Base-by-base conservation (phyloP, 2,888 invertebrate genomes). In the Atethmia centrago region DNA sequence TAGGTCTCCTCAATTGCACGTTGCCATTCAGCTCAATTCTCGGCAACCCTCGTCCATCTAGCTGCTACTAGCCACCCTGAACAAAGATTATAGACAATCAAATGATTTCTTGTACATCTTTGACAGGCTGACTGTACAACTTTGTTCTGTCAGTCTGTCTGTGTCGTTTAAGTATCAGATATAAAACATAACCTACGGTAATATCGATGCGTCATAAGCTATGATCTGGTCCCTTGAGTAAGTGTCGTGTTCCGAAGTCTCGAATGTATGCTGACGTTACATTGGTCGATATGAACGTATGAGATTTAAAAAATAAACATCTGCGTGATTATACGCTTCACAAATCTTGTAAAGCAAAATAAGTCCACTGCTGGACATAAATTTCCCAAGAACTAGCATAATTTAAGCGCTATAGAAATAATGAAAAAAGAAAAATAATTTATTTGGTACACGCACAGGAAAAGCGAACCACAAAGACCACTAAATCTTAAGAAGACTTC, bases 171-270 rank as follows among this genome's bases (percentile, higher is more conserved):
- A 28, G 21, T 63, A 47, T 47, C 14, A 62, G 19, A 61, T 63
- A 21, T 61, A 25, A 61, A 40, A 40, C 42, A 25, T 47, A 63
- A 31, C 45, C 19, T 28, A 66, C 47, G 65, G 42, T 49, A 10
- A 36, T 21, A 70, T 78, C 28, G 47, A 55, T 82, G 59, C 79
- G 82, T 81, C 74, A 74, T 67, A 45, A 40, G 69, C 55, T 31
- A 56, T 71, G 40, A 78, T 70, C n/a, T 21, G 42, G 19, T 79
- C 80, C 74, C 80, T 47, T 51, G 82, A 71, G 80, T 64, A 16
- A 36, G 79, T 25, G 51, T 81, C 51, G 12, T 5, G 14, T 81
- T 67, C 14, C 74, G 74, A 74, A 42, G 55, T 53, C 58, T 74
- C 74, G 9, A 66, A 82, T 55, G 42, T 55, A 56, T 69, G 31